Evolutionary conservation across 1,140 invertebrate species (phyloP).

Genomic region (Drosophila baimaii): DNA sequence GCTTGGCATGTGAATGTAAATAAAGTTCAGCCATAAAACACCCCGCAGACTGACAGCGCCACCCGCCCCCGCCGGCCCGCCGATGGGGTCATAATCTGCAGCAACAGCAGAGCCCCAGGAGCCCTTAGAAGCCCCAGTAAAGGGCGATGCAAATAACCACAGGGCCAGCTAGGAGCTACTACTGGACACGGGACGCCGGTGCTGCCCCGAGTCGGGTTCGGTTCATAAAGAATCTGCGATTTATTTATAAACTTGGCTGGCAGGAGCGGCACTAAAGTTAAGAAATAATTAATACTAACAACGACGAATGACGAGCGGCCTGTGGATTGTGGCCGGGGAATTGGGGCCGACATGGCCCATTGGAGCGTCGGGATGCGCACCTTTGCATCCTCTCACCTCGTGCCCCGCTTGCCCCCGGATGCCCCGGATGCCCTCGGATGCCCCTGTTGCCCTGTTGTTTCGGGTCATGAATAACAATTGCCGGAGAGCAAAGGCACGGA

Average conservation of each 20-base stretch:
- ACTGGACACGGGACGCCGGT: constrained; percentile 5
- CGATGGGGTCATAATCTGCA: constrained; percentile 53
- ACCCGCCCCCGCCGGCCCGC: constrained; percentile 2
- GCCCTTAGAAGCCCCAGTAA: neutral
- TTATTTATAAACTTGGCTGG: constrained; percentile 63
- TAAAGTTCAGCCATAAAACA: constrained; percentile 76
- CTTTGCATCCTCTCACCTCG: constrained; percentile 27
- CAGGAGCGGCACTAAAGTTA: constrained; percentile 42
- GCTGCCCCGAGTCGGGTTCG: constrained; percentile 1
- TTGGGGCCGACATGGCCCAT: constrained; percentile 11
- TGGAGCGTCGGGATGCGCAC: constrained; percentile 26
- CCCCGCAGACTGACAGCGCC: constrained; percentile 65
- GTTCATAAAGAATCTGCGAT: constrained; percentile 57
- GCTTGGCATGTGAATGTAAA: constrained; percentile 69
- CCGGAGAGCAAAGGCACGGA: constrained; percentile 11
- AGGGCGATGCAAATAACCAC: constrained; percentile 38
- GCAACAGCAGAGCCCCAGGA: constrained; percentile 33
- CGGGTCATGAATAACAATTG: constrained; percentile 76
- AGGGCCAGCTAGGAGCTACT: constrained; percentile 25
- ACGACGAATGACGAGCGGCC: constrained; percentile 41
- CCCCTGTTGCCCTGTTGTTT: constrained; percentile 27
- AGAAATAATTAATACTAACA: constrained; percentile 78
- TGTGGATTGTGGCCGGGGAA: constrained; percentile 34
- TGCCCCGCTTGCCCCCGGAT: neutral
- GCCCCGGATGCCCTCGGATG: neutral